Conservation (phyloP, 1,140 invertebrate genomes). For the Ctenoplectra terminalis region DNA sequence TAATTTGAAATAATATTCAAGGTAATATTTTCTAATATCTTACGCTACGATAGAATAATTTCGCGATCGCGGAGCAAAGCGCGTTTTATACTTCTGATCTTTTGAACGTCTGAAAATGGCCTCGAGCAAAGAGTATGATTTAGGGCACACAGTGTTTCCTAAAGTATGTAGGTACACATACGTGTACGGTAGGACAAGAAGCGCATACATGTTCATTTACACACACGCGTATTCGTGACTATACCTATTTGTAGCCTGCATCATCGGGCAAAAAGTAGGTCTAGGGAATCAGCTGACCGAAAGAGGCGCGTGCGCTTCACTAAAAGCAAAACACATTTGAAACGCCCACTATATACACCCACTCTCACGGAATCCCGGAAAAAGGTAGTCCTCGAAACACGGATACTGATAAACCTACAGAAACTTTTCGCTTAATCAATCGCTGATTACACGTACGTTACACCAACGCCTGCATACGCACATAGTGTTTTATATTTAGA, state of each 20-base stretch:
- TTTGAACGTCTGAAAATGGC: slow-evolving; percentile 50
- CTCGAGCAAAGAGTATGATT: slow-evolving; percentile 67
- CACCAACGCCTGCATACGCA: not conserved
- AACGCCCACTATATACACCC: slow-evolving; percentile 58
- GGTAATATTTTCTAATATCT: not conserved
- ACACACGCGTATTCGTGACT: slow-evolving; percentile 18
- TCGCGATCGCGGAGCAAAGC: not conserved
- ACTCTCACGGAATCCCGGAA: slow-evolving; percentile 47
- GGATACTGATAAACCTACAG: slow-evolving; percentile 18
- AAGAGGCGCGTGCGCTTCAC: slow-evolving; percentile 72
- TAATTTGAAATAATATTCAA: too few relatives aligned
- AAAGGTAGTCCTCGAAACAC: slow-evolving; percentile 28
- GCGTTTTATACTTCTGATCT: not conserved
- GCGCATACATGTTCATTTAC: not conserved
- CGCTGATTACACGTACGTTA: not conserved
- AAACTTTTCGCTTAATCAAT: slow-evolving; percentile 16
- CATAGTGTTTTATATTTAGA: slow-evolving; percentile 19
- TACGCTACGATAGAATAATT: not conserved
- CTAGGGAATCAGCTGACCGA: slow-evolving; percentile 79
- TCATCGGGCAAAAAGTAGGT: slow-evolving; percentile 76
- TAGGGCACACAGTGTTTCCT: slow-evolving; percentile 66
- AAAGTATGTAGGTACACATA: slow-evolving; percentile 38
- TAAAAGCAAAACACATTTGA: slow-evolving; percentile 45
- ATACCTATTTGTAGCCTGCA: slow-evolving; percentile 62
- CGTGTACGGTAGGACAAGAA: slow-evolving; percentile 26